Base-by-base conservation (phyloP, 2,797 vertebrate species). In the Spondyliosoma cantharus region DNA sequence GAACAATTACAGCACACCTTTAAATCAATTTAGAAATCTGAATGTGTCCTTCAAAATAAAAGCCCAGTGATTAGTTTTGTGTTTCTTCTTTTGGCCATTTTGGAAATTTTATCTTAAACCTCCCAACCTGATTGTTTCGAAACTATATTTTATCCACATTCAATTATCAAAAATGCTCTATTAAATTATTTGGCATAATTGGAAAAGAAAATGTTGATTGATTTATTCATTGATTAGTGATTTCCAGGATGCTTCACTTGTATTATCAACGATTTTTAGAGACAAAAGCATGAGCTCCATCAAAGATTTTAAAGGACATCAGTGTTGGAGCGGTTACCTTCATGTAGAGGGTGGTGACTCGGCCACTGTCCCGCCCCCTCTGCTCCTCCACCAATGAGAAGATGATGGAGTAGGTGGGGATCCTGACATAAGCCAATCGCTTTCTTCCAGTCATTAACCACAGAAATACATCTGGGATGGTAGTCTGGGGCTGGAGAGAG, bases 381-480 rank as follows among this genome's bases (percentile, higher is more conserved):
- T 98, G 96, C 67, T 99, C 97, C 85, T 99, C 97, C 0, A 97
- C 97, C 87, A 97, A 78, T 0, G 97, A 97, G 86, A 97, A 98
- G n/a, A 97, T 93, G 59, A 99, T 90, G 54, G 96, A 93, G 90
- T 96, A 94, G 4, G 95, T 92, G 2, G 97, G 96, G 58, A 99
- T 94, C 67, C 95, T 93, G 59, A 96, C 87, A 0, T 96, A 98
- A 3, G 97, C 96, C 82, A 98, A 87, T 13, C 95, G 93, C 73
- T 89, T 96, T 27, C 80, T 93, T 53, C 94, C 96, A 50, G 94
- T 96, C 76, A 98, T 80, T 95, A 98, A 95, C 97, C 98, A 99
- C 42, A 99, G 58, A 24, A 99, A 95, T 43, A 94, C 95, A 24
- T 98, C 97, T 0, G 96, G 98, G 48, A 99, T 93, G 5, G 96